Base-by-base conservation (phyloP, 2,797 vertebrate genomes). In the Hafferia zeledoni region DNA sequence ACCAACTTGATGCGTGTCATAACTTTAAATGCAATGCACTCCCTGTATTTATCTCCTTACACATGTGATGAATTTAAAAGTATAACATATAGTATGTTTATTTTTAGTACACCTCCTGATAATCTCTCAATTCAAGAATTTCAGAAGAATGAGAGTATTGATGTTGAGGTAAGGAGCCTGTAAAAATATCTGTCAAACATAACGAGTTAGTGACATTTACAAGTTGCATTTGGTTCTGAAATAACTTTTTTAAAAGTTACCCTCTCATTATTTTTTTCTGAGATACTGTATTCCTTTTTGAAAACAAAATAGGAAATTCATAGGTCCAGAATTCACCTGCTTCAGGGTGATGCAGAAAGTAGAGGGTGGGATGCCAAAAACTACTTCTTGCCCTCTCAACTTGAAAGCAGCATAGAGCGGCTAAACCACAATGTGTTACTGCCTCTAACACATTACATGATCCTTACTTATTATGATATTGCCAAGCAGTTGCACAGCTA, bases 91-190 rank as follows among this genome's bases (percentile, higher is more conserved):
- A 25, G 9, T 96, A 4, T 93, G 95, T 95, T 94, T 81, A 86
- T 96, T 97, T 98, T 87, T 93, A 99, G 99, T 98, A 98, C 98
- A 91, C 99, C 99, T 95, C 99, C 99, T 87, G 99, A 99, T 98
- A 99, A 99, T 98, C 97, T 99, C 91, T 99, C 99, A 87, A 99
- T 99, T 98, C 99, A 99, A 98, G 99, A 99, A 94, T 99, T 99
- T 98, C 99, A 99, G 97, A 99, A 99, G 98, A 99, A 99, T 94
- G 99, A 99, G 98, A 98, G 97, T 91, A 97, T 99, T 94, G 99
- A 99, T 96, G 99, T 99, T 43, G 99, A 99, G 98, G 99, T 99
- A 96, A 98, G 97, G 15, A 84, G 69, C 46, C 43, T 90, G 10
- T 80, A 96, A 70, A 84, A 86, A 91, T 50, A 30, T 25, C 53